These are phyloP conservation scores for Pseudomyrmex cubaensis DNA, from an alignment of 1,140 invertebrate species.

Conservation along the genomic window DNA sequence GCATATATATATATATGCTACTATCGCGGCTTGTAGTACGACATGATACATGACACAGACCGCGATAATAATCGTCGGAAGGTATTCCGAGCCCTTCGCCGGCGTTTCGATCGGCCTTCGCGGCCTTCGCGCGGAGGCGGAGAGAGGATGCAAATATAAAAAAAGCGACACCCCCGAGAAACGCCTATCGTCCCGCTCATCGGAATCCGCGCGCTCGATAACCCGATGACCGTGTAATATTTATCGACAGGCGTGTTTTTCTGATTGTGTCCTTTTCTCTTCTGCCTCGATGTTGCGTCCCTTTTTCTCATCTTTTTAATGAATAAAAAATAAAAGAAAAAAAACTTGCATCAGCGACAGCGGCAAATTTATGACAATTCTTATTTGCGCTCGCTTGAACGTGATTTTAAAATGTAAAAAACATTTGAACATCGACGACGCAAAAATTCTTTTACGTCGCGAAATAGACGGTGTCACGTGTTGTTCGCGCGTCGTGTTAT, in stretches of 20 bases:
- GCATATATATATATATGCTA: conserved; percentile 23
- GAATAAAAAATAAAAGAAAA: not conserved
- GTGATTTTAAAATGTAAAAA: not conserved
- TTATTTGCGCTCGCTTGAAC: too few relatives aligned
- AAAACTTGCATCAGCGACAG: not conserved
- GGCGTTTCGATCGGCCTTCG: conserved; percentile 45
- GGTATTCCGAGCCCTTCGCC: conserved; percentile 58
- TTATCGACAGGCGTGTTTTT: conserved; percentile 61
- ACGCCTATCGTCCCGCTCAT: conserved; percentile 66
- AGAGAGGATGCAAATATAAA: conserved; percentile 22
- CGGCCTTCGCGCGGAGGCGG: conserved; percentile 15
- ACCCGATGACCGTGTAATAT: conserved; percentile 70
- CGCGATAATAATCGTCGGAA: conserved; percentile 73
- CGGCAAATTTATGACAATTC: not conserved
- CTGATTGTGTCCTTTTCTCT: conserved; percentile 3
- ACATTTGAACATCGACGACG: not conserved
- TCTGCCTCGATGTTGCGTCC: not conserved
- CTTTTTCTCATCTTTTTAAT: not conserved
- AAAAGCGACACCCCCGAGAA: conserved; percentile 37
- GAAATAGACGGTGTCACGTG: not conserved
- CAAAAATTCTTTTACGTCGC: not conserved
- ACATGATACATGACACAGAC: conserved; percentile 73
- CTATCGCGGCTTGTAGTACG: conserved; percentile 71
- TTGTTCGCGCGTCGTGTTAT: conserved; percentile 23
- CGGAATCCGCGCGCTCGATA: conserved; percentile 64